Conservation (phyloP, 2,888 invertebrate species). For the Pristionchus mayeri region DNA sequence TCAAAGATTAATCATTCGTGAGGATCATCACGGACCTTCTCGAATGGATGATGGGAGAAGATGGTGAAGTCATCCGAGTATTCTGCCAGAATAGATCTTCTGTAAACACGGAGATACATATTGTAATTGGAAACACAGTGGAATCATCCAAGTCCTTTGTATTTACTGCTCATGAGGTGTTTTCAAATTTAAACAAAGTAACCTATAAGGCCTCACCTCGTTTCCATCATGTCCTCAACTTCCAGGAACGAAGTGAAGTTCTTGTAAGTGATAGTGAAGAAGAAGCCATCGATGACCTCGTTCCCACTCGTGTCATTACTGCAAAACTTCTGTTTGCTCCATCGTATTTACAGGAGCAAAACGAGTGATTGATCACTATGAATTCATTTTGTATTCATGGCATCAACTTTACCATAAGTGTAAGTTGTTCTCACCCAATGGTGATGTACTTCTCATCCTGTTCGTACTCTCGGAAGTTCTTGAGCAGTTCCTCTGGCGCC, state of each 20-base stretch:
- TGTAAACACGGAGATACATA: constrained; percentile 43
- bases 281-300: constrained; percentile 69
- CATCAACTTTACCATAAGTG: no score
- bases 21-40: constrained; percentile 61
- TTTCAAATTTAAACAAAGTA: background rate
- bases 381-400: background rate
- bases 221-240: constrained; percentile 67
- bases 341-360: no score
- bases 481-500: constrained; percentile 65
- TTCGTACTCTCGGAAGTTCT: constrained; percentile 68
- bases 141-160: no score
- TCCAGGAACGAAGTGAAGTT: constrained; percentile 71
- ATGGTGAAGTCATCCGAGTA: constrained; percentile 67
- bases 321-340: no score
- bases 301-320: constrained; percentile 62
- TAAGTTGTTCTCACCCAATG: constrained; percentile 19
- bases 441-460: constrained; percentile 60
- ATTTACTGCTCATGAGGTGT: no score
- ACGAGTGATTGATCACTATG: no score
- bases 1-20: background rate
- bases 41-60: constrained; percentile 73
- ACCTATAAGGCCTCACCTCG: constrained; percentile 49
- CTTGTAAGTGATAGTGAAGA: constrained; percentile 71
- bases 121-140: no score
- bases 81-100: constrained; percentile 62